Percentiles rank a stretch among this genome's conserved stretches.
phyloP scores from a whole-genome alignment of 1,140 invertebrate species.

The Ganaspis sp. region DNA sequence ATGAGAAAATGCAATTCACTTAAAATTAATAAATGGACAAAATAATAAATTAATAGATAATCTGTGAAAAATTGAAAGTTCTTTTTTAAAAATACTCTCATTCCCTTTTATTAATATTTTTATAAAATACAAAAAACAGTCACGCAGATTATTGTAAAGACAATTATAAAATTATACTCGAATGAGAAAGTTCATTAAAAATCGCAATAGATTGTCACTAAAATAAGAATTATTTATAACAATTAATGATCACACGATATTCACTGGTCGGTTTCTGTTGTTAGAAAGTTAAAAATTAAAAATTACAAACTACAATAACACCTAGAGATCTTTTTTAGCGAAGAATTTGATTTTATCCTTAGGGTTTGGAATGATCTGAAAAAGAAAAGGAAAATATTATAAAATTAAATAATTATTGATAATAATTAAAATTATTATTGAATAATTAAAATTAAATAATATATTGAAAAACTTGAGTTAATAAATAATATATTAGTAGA shows the following conservation, averaged over 20 bases:
- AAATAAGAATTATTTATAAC: neutral
- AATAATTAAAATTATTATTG: neutral
- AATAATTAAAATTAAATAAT: no score
- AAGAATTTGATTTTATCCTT: constrained; percentile 85
- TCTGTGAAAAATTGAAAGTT: no score
- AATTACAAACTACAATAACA: constrained; percentile 37
- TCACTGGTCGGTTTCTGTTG: neutral
- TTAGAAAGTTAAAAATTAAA: neutral
- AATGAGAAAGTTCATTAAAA: neutral
- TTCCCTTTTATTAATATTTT: neutral
- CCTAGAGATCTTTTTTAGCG: constrained; percentile 72
- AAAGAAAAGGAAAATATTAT: constrained; percentile 57
- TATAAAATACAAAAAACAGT: neutral
- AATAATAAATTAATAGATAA: no score
- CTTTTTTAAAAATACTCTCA: constrained; percentile 7
- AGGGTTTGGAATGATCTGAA: constrained; percentile 86
- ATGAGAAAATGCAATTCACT: no score
- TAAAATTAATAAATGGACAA: no score
- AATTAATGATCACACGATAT: neutral
- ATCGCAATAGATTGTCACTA: neutral
- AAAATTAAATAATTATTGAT: neutral
- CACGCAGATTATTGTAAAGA: neutral
- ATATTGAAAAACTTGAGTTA: no score
- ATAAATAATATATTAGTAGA: constrained; percentile 1
- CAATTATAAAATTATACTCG: neutral